Base-by-base conservation (phyloP, 1,140 invertebrate genomes). In the Drosophila tropicalis region DNA sequence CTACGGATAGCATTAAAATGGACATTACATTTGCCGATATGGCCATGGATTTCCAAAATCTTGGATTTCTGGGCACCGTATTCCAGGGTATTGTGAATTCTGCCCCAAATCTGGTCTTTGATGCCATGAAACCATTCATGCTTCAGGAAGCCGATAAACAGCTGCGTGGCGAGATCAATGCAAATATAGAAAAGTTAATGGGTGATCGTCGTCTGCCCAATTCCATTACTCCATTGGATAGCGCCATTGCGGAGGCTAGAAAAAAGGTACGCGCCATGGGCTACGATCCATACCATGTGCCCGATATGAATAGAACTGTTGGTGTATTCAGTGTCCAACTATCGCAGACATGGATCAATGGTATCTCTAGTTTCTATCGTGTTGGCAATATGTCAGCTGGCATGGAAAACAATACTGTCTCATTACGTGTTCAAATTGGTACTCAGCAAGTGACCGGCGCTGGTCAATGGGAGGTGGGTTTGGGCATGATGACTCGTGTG, bases 91-190 rank as follows among this genome's bases (percentile, higher is more conserved):
- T 97, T 32, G 94, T 97, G 2, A 97, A 97, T 90, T 96, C 96
- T 0, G 93, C 97, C 0, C 96, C 96, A 0, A 94, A 94, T n/a
- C 95, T 97, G 54, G 93, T 97, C 0, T 97, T 97, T 76, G 96
- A 97, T 79, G 96, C 95, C 12, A 96, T 97, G 66, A 97, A 97
- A 85, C 96, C 96, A 0, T 96, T 96, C 66, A 95, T 97, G 74
- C 92, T 97, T 5, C 94, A 94, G 70, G 95, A 97, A 91, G 95
- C 96, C 0, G 96, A 97, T 79, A 94, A 94, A 1, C 94, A 94
- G 87, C 92, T 95, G 1, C 94, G 95, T 72, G 90, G 92, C 32
- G 96, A 96, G 91, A 93, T 97, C 19, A 94, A 95, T 75, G 78
- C 92, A 10, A 93, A 96, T 61, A 93, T 96, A 62, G 95, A 95